Conservation (phyloP, 1,140 invertebrate genomes). For the Chrysoperla carnea region DNA sequence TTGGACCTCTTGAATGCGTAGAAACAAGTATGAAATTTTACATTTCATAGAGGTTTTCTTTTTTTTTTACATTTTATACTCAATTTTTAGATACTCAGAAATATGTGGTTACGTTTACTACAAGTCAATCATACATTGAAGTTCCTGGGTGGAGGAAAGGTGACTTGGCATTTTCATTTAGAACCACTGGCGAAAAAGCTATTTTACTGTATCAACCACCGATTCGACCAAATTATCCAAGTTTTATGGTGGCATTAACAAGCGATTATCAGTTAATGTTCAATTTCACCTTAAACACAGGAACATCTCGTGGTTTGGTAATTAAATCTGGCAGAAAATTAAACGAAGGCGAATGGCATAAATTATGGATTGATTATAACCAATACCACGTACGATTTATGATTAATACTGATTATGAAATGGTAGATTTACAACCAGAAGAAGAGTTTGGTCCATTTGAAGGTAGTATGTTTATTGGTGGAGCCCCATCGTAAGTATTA, state of each 20-base stretch:
- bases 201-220: slow-evolving; percentile 81
- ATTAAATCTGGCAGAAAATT: slow-evolving; percentile 64
- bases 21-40: slow-evolving; percentile 60
- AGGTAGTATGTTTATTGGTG: slow-evolving; percentile 83
- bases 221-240: slow-evolving; percentile 70
- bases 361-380: slow-evolving; percentile 87
- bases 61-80: slow-evolving; percentile 4
- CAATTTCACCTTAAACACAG: slow-evolving; percentile 76
- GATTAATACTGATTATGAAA: slow-evolving; percentile 74
- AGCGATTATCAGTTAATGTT: slow-evolving; percentile 75
- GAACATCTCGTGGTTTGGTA: slow-evolving; percentile 54
- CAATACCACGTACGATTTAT: slow-evolving; percentile 86
- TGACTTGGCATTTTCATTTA: slow-evolving; percentile 81
- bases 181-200: slow-evolving; percentile 76
- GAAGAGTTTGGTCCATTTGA: slow-evolving; percentile 84
- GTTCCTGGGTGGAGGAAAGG: slow-evolving; percentile 82
- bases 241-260: slow-evolving; percentile 75
- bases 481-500: slow-evolving; percentile 60
- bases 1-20: slow-evolving; percentile 81
- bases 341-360: slow-evolving; percentile 87
- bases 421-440: slow-evolving; percentile 67
- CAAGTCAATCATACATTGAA: slow-evolving; percentile 78
- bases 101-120: slow-evolving; percentile 85
- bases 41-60: slow-evolving; percentile 1
- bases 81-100: slow-evolving; percentile 62